These are phyloP conservation scores for Alentia gelatinosa DNA, from an alignment of 2,888 invertebrate genomes.

Conservation along the genomic window DNA sequence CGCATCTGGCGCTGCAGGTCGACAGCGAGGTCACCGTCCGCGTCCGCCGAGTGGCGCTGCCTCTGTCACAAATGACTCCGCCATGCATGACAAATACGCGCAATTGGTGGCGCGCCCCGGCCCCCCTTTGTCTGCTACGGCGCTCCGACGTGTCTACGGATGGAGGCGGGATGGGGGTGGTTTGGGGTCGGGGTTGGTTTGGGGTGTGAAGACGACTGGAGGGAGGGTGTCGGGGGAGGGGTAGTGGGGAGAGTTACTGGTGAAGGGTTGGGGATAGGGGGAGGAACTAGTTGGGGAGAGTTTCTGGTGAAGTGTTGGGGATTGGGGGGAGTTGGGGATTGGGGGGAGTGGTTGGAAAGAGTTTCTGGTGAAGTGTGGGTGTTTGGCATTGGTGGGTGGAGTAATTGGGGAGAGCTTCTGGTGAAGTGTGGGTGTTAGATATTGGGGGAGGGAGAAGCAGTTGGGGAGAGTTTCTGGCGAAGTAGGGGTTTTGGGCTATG, in stretches of 20 bases:
- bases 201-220: not conserved
- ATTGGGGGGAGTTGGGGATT: not conserved
- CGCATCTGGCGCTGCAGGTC: slow-evolving; percentile 17
- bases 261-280: not conserved
- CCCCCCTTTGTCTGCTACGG: slow-evolving; percentile 16
- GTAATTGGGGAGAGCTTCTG: not conserved
- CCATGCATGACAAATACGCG: slow-evolving; percentile 46
- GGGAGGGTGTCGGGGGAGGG: not conserved
- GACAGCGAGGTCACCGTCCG: slow-evolving; percentile 2
- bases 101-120: slow-evolving; percentile 1
- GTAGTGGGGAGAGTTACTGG: too few relatives aligned
- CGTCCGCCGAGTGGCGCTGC: not conserved
- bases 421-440: not conserved
- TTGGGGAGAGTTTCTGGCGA: too few relatives aligned
- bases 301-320: too few relatives aligned
- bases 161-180: not conserved
- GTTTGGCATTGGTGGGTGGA: not conserved
- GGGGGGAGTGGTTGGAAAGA: not conserved
- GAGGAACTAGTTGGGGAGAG: too few relatives aligned
- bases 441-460: not conserved
- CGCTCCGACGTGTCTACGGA: not conserved
- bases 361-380: not conserved
- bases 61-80: slow-evolving; percentile 44
- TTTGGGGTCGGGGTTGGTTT: not conserved
- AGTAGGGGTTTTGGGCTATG: too few relatives aligned